Conservation (phyloP, 1,140 invertebrate genomes). For the Meloidogyne exigua region DNA sequence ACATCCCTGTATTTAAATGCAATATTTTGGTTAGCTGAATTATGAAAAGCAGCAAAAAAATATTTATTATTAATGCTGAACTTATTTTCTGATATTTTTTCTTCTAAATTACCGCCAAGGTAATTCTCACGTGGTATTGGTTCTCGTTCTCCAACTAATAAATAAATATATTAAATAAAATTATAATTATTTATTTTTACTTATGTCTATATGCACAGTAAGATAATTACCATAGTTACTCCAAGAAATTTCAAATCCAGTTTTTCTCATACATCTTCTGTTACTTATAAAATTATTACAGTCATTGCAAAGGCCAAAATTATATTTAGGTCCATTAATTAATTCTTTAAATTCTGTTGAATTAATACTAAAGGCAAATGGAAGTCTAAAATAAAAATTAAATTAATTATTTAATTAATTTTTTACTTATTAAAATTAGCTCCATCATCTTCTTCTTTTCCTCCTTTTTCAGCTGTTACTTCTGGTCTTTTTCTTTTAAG, state of each 20-base stretch:
- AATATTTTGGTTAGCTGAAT: too few relatives aligned
- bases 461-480: too few relatives aligned
- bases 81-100: not conserved
- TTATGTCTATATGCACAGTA: not conserved
- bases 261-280: not conserved
- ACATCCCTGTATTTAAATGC: too few relatives aligned
- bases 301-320: too few relatives aligned
- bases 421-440: not conserved
- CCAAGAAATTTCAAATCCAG: not conserved
- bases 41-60: too few relatives aligned
- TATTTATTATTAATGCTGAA: not conserved
- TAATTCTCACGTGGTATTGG: not conserved
- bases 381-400: not conserved
- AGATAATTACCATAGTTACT: not conserved
- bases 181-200: not conserved
- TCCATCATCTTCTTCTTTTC: not conserved
- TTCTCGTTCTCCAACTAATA: not conserved
- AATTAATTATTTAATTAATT: not conserved
- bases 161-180: not conserved
- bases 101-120: not conserved
- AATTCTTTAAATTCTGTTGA: not conserved
- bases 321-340: not conserved
- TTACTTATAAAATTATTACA: too few relatives aligned
- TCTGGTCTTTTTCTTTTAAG: not conserved
- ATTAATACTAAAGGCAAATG: not conserved